Percentiles rank a stretch among this genome's conserved stretches.
These are phyloP conservation scores for Tiliacea aurago DNA, from an alignment of 2,888 invertebrate genomes.

Conservation along the genomic window DNA sequence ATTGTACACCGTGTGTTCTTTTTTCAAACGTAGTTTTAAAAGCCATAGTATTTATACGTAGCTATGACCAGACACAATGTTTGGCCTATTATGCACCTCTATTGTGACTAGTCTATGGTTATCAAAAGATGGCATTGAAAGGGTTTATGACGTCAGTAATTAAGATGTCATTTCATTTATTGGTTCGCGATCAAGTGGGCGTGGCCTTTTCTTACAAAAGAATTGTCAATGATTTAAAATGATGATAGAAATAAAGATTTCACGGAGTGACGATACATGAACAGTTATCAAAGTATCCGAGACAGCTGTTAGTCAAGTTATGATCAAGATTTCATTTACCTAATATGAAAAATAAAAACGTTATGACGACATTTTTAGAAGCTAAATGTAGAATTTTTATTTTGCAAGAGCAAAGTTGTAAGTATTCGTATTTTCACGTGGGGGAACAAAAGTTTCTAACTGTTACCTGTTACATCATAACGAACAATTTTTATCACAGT, in stretches of 20 bases:
- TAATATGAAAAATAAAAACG: background rate
- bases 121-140: slow-evolving; percentile 80
- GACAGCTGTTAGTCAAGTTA: background rate
- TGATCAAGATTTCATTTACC: background rate
- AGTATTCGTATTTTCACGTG: slow-evolving; percentile 10
- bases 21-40: slow-evolving; percentile 57
- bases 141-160: slow-evolving; percentile 83
- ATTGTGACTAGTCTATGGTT: slow-evolving; percentile 78
- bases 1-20: slow-evolving; percentile 57
- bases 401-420: slow-evolving; percentile 1
- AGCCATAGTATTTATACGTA: slow-evolving; percentile 55
- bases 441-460: slow-evolving; percentile 13
- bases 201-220: slow-evolving; percentile 69
- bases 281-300: background rate
- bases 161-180: slow-evolving; percentile 81
- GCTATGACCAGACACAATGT: slow-evolving; percentile 77
- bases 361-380: slow-evolving; percentile 9
- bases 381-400: slow-evolving; percentile 17
- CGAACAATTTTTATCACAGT: slow-evolving; percentile 13
- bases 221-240: slow-evolving; percentile 17
- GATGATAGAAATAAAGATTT: background rate
- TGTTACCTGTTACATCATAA: slow-evolving; percentile 20
- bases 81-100: slow-evolving; percentile 76
- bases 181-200: slow-evolving; percentile 72
- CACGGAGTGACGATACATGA: background rate